Conservation (phyloP, 2,888 invertebrate species). For the Euphydryas editha region DNA sequence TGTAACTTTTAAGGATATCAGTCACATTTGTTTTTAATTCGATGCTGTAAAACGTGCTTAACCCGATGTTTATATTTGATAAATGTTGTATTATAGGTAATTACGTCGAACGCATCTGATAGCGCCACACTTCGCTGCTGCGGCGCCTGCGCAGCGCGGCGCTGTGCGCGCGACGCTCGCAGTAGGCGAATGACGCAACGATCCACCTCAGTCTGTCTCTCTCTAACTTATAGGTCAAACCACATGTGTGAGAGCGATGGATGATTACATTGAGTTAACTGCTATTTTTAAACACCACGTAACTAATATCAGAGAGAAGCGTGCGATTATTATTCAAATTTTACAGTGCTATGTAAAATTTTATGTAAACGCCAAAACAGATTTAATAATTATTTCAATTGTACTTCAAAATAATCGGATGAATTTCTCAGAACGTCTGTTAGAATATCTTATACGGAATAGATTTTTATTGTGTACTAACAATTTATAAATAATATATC, state of each 20-base stretch:
- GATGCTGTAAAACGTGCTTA: too few species aligned
- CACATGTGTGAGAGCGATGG: slow-evolving; percentile 9
- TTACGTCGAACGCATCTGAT: slow-evolving; percentile 83
- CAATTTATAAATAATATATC: slow-evolving; percentile 32
- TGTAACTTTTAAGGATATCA: too few species aligned
- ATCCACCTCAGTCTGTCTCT: slow-evolving; percentile 42
- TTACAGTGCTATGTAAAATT: slow-evolving; percentile 2
- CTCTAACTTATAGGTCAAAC: slow-evolving; percentile 10
- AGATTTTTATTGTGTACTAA: slow-evolving; percentile 37
- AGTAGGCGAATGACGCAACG: slow-evolving; percentile 38
- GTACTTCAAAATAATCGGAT: neutral
- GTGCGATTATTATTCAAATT: neutral
- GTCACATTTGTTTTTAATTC: too few species aligned
- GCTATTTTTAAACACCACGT: neutral
- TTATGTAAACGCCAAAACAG: slow-evolving; percentile 5
- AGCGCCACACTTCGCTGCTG: slow-evolving; percentile 74
- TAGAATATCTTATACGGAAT: slow-evolving; percentile 18
- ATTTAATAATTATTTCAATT: slow-evolving; percentile 13
- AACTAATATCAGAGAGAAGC: neutral
- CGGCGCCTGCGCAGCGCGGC: slow-evolving; percentile 74
- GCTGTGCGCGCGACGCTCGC: slow-evolving; percentile 62
- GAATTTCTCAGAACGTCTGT: neutral
- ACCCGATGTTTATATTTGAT: neutral
- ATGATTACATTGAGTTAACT: neutral
- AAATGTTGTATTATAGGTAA: slow-evolving; percentile 86